These are phyloP conservation scores for Drosophila ananassae DNA, from an alignment of 1,140 invertebrate genomes.

Conservation along the genomic window DNA sequence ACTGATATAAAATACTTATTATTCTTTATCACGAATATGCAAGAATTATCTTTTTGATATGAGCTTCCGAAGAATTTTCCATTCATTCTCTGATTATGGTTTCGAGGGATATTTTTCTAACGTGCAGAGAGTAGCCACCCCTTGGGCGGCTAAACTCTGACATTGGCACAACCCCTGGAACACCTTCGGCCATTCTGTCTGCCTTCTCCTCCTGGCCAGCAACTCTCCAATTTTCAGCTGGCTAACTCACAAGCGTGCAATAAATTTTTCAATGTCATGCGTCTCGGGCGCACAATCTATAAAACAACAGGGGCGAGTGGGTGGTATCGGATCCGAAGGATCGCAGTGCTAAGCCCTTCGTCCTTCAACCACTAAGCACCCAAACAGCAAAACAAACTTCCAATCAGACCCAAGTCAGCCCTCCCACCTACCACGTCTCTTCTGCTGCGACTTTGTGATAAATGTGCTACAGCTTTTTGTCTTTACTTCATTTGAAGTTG, in stretches of 20 bases:
- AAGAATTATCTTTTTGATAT: not conserved
- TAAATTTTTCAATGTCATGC: slow-evolving; percentile 82
- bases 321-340: slow-evolving; percentile 32
- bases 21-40: not conserved
- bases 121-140: slow-evolving; percentile 6
- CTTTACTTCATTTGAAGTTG: slow-evolving; percentile 79
- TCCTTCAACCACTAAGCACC: slow-evolving; percentile 72
- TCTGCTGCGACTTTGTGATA: slow-evolving; percentile 75
- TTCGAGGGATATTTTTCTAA: not conserved
- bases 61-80: not conserved
- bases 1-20: not conserved
- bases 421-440: slow-evolving; percentile 20
- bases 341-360: slow-evolving; percentile 21
- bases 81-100: not conserved
- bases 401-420: slow-evolving; percentile 72
- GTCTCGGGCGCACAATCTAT: slow-evolving; percentile 73
- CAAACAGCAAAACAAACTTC: slow-evolving; percentile 77
- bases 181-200: not conserved
- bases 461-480: slow-evolving; percentile 82
- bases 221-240: slow-evolving; percentile 49
- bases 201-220: not conserved
- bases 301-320: slow-evolving; percentile 40
- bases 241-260: slow-evolving; percentile 76
- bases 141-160: slow-evolving; percentile 43
- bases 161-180: slow-evolving; percentile 76